Base-by-base conservation (phyloP, 1,140 invertebrate genomes). In the Lepidurus apus region DNA sequence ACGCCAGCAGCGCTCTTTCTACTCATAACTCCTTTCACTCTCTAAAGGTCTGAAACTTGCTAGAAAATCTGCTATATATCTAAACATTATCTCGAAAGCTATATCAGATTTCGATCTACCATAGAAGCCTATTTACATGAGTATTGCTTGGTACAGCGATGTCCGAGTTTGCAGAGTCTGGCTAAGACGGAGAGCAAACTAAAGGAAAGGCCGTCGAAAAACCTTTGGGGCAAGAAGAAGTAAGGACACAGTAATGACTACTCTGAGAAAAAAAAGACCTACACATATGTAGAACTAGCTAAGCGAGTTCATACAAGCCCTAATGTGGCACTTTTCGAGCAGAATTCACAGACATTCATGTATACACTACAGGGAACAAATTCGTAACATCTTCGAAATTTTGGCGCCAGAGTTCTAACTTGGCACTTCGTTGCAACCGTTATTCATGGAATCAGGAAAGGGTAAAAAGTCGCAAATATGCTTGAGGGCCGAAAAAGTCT, bases 121-220 rank as follows among this genome's bases (percentile, higher is more conserved):
- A 7, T 4, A 7, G 53, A 65, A 65, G 53, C 53, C 53, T 65
- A 65, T 65, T 13, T 65, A 65, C 53, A 65, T 65, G 53, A 65
- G 53, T 65, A 65, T 65, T 65, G 53, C 53, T 65, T 65, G 53
- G 53, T 65, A 65, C 53, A 65, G 21, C 53, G 53, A 65, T 21
- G 53, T 65, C 53, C 53, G 17, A 65, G 17, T 65, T 65, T n/a
- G 53, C 53, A 21, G 13, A 65, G 17, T 21, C 13, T 65, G 53
- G 53, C 53, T n/a, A 65, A 21, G 17, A 65, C 53, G 17, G n/a
- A 65, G 53, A n/a, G 13, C 13, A 65, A 7, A 65, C 17, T 21
- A 7, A 65, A 17, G 53, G 21, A 65, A 65, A 13, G 34, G 34
- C 34, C 34, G 34, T 34, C 34, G 34, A 34, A 65, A 65, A 65